Conservation (phyloP, 2,888 invertebrate genomes). For the Sylvicola fuscatus region DNA sequence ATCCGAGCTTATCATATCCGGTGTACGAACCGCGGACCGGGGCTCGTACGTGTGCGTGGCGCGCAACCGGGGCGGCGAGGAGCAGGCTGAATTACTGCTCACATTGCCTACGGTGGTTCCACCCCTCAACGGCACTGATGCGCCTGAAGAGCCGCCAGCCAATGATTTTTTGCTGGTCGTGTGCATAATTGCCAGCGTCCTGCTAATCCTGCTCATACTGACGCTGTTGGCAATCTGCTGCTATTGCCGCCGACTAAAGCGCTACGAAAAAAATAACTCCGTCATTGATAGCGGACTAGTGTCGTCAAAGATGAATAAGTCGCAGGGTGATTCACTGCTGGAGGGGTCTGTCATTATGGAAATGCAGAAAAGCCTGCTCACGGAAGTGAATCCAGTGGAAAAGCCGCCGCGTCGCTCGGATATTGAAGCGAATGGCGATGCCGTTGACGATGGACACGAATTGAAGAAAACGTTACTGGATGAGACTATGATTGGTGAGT, state of each 20-base stretch:
- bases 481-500: constrained; percentile 60
- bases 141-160: constrained; percentile 12
- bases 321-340: constrained; percentile 44
- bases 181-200: constrained; percentile 31
- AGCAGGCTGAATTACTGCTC: constrained; percentile 52
- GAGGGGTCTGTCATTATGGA: constrained; percentile 59
- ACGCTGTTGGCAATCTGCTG: constrained; percentile 29
- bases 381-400: constrained; percentile 66
- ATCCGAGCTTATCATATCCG: constrained; percentile 40
- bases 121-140: constrained; percentile 21
- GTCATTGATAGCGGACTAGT: constrained; percentile 23
- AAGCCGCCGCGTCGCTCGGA: constrained; percentile 65
- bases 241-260: constrained; percentile 30
- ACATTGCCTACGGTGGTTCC: constrained; percentile 23
- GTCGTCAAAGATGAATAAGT: constrained; percentile 27
- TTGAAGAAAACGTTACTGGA: constrained; percentile 62
- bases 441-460: constrained; percentile 64
- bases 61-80: constrained; percentile 60
- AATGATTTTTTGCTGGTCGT: constrained; percentile 24
- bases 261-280: constrained; percentile 29
- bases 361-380: constrained; percentile 67
- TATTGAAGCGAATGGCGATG: constrained; percentile 45
- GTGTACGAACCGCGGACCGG: constrained; percentile 39
- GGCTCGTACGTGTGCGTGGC: constrained; percentile 64
- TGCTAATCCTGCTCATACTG: constrained; percentile 33